Conservation (phyloP, 2,113 vertebrate species). For the Neomonachus schauinslandi region DNA sequence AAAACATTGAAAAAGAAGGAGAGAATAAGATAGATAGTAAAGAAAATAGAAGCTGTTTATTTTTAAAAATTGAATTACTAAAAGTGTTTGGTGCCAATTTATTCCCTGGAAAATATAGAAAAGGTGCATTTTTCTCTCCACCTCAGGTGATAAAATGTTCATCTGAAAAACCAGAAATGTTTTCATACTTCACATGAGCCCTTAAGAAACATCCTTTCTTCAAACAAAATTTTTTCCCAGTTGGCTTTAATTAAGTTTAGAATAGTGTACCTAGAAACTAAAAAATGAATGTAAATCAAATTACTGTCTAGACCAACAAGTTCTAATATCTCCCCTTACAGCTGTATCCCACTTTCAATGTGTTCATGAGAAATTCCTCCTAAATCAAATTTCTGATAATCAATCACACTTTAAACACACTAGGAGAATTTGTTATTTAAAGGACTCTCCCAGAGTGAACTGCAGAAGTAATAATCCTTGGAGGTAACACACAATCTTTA, state of each 20-base stretch:
- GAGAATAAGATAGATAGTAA: not conserved
- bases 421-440: conserved; percentile 16
- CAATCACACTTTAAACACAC: not conserved
- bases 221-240: not conserved
- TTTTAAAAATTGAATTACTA: conserved; percentile 46
- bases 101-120: not conserved
- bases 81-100: conserved; percentile 38
- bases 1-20: not conserved
- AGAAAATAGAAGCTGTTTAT: not conserved
- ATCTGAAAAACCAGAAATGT: conserved; percentile 61
- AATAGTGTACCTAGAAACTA: conserved; percentile 19
- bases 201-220: conserved; percentile 52
- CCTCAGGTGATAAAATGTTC: conserved; percentile 70
- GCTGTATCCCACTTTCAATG: not conserved
- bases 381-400: conserved; percentile 56
- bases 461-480: not conserved
- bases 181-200: conserved; percentile 61
- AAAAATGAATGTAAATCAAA: conserved; percentile 59
- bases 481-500: not conserved
- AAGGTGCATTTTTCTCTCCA: not conserved
- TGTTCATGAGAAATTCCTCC: conserved; percentile 8
- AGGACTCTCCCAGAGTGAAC: not conserved
- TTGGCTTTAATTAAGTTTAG: conserved; percentile 60
- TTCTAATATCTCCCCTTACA: conserved; percentile 18
- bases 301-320: conserved; percentile 39